phyloP scores from a whole-genome alignment of 2,797 vertebrate genomes.

The Epinephelus coioides region DNA sequence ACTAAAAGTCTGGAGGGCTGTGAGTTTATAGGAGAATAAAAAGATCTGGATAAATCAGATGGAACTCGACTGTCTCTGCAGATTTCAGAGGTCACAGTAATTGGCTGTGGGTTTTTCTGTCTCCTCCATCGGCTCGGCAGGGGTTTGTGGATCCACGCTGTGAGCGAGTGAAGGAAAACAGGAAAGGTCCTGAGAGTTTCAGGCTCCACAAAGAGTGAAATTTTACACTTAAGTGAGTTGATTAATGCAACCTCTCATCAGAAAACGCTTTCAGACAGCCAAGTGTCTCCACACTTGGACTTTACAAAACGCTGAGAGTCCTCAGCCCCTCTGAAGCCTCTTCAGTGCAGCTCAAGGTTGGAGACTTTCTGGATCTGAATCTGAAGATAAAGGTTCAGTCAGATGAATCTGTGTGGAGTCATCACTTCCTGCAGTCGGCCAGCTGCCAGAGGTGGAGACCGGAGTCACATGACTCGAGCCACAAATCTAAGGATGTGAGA shows the following conservation, averaged over 20 bases:
- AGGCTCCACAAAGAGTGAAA: slow-evolving; percentile 43
- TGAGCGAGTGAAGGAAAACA: not conserved
- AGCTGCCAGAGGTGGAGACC: too few species aligned
- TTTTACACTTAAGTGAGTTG: slow-evolving; percentile 55
- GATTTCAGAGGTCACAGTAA: slow-evolving; percentile 55
- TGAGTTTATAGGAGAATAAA: not conserved
- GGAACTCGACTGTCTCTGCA: slow-evolving; percentile 35
- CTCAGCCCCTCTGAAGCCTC: slow-evolving; percentile 21
- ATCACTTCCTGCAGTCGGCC: not conserved
- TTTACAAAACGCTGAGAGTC: slow-evolving; percentile 1
- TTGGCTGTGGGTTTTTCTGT: slow-evolving; percentile 42
- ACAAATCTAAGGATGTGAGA: too few species aligned
- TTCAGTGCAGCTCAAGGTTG: not conserved
- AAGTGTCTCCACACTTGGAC: not conserved
- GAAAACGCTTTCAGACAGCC: slow-evolving; percentile 35
- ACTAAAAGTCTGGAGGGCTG: too few species aligned
- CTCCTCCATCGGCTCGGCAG: slow-evolving; percentile 32
- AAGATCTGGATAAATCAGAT: slow-evolving; percentile 12
- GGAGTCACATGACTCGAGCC: too few species aligned
- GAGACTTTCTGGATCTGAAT: not conserved
- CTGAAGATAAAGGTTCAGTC: not conserved
- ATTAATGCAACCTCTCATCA: slow-evolving; percentile 49
- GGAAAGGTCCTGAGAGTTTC: slow-evolving; percentile 37
- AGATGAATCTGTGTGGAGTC: not conserved
- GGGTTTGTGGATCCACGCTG: slow-evolving; percentile 22